phyloP scores from a whole-genome alignment of 2,113 vertebrate genomes.

The Peromyscus maniculatus region DNA sequence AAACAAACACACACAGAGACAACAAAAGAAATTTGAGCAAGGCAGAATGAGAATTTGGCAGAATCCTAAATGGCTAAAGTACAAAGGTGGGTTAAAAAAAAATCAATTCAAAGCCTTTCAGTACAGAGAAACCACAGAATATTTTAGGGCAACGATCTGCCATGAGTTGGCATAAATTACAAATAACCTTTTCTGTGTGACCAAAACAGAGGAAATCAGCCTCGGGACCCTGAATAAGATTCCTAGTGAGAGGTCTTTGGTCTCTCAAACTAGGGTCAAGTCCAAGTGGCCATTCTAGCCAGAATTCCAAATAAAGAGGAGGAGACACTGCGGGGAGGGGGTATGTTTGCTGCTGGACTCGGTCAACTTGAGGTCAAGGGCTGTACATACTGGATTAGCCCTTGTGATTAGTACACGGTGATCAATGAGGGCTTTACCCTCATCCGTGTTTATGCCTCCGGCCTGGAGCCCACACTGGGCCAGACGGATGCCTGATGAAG shows the following conservation, averaged over 20 bases:
- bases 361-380: not conserved
- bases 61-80: slow-evolving; percentile 55
- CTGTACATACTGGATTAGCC: not conserved
- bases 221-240: slow-evolving; percentile 11
- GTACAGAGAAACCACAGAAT: slow-evolving; percentile 57
- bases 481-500: not conserved
- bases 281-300: not conserved
- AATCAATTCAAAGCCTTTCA: slow-evolving; percentile 76
- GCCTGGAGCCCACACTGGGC: not conserved
- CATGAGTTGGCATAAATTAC: slow-evolving; percentile 60
- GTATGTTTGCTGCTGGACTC: not conserved
- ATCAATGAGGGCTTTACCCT: not conserved
- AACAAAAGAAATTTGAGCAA: slow-evolving; percentile 43
- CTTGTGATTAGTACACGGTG: not conserved
- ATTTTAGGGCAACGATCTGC: slow-evolving; percentile 55
- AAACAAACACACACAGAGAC: not conserved
- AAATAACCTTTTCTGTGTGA: slow-evolving; percentile 48
- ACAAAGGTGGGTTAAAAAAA: slow-evolving; percentile 45
- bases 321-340: not conserved
- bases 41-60: not conserved
- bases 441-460: not conserved
- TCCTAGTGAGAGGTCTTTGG: not conserved
- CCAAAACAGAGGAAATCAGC: slow-evolving; percentile 52
- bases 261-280: not conserved
- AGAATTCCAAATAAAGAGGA: not conserved